Percentiles rank a stretch among this genome's conserved stretches.
phyloP scores from a whole-genome alignment of 2,113 vertebrate species.

The Malurus elegans region DNA sequence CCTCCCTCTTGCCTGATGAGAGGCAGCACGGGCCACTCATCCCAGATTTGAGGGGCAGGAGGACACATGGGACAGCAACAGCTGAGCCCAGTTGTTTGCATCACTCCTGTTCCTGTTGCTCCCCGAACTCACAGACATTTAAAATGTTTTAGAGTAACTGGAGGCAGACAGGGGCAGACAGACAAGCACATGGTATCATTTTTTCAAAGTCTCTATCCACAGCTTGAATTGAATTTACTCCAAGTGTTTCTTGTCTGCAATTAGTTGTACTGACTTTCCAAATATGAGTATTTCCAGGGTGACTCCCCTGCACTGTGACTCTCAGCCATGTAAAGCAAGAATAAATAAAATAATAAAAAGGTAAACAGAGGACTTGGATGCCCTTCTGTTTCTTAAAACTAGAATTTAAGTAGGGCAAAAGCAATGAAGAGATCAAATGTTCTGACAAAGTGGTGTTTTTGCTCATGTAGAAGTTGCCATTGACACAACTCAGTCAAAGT shows the following conservation, averaged over 20 bases:
- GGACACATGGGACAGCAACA: neutral
- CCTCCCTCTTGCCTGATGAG: neutral
- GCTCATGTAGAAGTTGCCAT: neutral
- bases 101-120: neutral
- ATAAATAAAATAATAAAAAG: neutral
- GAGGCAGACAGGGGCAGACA: neutral
- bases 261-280: neutral
- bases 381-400: neutral
- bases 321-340: neutral
- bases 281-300: neutral
- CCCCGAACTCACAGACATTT: neutral
- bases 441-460: neutral
- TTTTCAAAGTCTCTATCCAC: neutral
- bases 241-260: neutral
- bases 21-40: neutral
- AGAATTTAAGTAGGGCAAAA: neutral
- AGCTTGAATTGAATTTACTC: neutral
- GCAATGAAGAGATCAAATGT: neutral
- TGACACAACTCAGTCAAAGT: neutral
- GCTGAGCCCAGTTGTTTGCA: neutral
- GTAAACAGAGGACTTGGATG: neutral
- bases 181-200: neutral
- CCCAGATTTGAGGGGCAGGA: neutral
- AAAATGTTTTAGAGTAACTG: neutral
- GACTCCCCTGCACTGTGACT: neutral